Conservation (phyloP, 2,888 invertebrate species). For the Nephrotoma guestfalica region DNA sequence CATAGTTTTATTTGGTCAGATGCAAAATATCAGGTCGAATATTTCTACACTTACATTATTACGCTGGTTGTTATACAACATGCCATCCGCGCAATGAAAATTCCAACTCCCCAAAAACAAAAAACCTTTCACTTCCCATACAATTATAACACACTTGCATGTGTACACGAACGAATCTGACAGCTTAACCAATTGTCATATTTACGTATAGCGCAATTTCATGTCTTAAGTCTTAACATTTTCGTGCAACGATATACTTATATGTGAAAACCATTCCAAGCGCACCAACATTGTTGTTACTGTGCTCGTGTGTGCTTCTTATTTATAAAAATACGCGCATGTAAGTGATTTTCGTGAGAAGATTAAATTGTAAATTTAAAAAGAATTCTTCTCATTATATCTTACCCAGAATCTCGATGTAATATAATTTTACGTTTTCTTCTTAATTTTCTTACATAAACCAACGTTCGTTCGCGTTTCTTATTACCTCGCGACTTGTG, state of each 20-base stretch:
- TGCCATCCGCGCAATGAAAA: too few species aligned
- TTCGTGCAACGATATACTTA: not conserved
- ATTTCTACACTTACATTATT: not conserved
- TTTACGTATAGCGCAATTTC: not conserved
- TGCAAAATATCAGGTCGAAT: not conserved
- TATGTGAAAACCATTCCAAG: not conserved
- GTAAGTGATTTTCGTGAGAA: not conserved
- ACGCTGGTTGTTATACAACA: too few species aligned
- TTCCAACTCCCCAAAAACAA: not conserved
- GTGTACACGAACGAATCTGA: not conserved
- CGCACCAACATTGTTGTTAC: not conserved
- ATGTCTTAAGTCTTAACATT: not conserved
- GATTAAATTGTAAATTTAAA: not conserved
- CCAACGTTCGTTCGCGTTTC: not conserved
- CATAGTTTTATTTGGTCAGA: not conserved
- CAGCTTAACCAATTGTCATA: not conserved
- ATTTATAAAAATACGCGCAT: not conserved
- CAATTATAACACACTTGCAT: not conserved
- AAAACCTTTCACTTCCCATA: not conserved
- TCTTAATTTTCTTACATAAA: not conserved
- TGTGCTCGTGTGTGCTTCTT: not conserved
- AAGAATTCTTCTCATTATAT: not conserved
- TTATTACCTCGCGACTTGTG: not conserved
- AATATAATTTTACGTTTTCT: not conserved
- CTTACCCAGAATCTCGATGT: not conserved